Conservation (phyloP, 2,113 vertebrate species). For the Barbus barbus region DNA sequence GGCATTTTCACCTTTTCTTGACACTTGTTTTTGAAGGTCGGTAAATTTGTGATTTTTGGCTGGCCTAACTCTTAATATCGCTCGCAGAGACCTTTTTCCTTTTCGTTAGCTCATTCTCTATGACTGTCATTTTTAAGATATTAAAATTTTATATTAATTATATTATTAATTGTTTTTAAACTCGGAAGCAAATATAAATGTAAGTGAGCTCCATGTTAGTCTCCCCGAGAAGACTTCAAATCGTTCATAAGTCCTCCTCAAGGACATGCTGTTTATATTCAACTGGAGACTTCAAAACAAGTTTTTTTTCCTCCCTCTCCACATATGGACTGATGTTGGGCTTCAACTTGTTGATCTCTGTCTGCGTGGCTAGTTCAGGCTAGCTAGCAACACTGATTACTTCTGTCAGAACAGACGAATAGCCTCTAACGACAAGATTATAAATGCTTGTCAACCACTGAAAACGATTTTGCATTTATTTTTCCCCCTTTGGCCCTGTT, state of each 20-base stretch:
- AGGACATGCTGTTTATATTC: conserved; percentile 3
- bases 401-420: not conserved
- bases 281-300: not conserved
- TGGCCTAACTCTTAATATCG: conserved; percentile 46
- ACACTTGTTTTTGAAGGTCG: conserved; percentile 45
- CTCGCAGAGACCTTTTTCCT: not conserved
- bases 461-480: conserved; percentile 48
- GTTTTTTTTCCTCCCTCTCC: not conserved
- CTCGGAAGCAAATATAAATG: not conserved
- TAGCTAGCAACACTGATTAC: conserved; percentile 59
- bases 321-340: conserved; percentile 58
- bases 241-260: not conserved
- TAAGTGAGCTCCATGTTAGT: not conserved
- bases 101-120: not conserved
- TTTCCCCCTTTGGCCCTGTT: conserved; percentile 29
- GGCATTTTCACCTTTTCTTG: conserved; percentile 1
- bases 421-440: conserved; percentile 4
- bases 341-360: conserved; percentile 80
- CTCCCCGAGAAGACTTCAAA: not conserved
- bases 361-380: conserved; percentile 67
- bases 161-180: not conserved
- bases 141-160: too few relatives aligned
- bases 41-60: conserved; percentile 9
- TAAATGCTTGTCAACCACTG: conserved; percentile 71
- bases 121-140: not conserved